phyloP scores from a whole-genome alignment of 1,140 invertebrate species.

The Hylaeus volcanicus region DNA sequence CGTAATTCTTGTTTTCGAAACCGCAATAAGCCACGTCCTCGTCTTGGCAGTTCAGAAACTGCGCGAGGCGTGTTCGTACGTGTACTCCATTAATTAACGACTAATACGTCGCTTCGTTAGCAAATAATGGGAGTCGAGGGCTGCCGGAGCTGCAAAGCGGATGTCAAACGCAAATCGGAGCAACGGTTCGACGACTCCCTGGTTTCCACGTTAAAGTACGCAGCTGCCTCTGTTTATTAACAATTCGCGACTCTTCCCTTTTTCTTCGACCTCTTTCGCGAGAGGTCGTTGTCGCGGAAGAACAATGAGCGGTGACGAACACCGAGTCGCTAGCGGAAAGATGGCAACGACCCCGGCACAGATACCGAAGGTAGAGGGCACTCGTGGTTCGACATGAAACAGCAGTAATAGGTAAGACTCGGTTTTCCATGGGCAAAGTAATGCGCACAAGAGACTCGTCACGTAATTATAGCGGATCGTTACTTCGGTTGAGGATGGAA shows the following conservation, averaged over 20 bases:
- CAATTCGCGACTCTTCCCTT: conserved; percentile 36
- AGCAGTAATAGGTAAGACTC: too few species aligned
- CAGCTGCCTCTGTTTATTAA: conserved; percentile 36
- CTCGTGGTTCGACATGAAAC: conserved; percentile 3
- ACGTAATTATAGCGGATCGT: too few species aligned
- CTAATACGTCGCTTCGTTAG: conserved; percentile 61
- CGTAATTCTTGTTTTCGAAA: conserved; percentile 18
- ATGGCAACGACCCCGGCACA: conserved; percentile 35
- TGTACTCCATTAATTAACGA: conserved; percentile 58
- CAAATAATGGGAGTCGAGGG: conserved; percentile 19
- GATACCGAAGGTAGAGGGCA: conserved; percentile 6
- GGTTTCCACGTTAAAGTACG: conserved; percentile 16
- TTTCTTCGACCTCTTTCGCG: conserved; percentile 32
- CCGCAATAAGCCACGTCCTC: not conserved
- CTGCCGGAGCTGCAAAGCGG: not conserved
- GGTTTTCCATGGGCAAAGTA: too few species aligned
- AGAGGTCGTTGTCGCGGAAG: conserved; percentile 34
- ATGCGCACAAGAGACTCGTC: too few species aligned
- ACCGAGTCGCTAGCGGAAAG: conserved; percentile 11
- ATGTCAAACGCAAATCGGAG: conserved; percentile 41
- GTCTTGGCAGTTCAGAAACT: not conserved
- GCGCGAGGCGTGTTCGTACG: conserved; percentile 7
- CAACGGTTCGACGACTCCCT: conserved; percentile 24
- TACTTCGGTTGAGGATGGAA: too few species aligned
- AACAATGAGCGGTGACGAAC: conserved; percentile 33